Percentiles rank a stretch among this genome's conserved stretches.
phyloP scores from a whole-genome alignment of 2,113 vertebrate genomes.

The Gila orcuttii region DNA sequence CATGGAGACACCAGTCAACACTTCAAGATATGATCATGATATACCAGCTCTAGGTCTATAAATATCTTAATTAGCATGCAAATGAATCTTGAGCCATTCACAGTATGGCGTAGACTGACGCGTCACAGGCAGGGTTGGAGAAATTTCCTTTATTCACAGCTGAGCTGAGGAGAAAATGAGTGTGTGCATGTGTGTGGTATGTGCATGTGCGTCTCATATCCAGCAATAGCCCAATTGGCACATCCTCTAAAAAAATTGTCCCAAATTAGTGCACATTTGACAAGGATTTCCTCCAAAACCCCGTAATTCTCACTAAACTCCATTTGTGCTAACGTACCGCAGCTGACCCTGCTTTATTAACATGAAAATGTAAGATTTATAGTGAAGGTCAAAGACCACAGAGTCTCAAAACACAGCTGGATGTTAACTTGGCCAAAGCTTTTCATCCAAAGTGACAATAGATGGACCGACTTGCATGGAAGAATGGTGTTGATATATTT shows the following conservation, averaged over 20 bases:
- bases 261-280: constrained; percentile 4
- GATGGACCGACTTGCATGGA: background rate
- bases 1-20: background rate
- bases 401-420: constrained; percentile 17
- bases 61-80: constrained; percentile 37
- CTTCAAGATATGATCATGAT: background rate
- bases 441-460: constrained; percentile 24
- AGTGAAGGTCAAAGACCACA: constrained; percentile 33
- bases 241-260: background rate
- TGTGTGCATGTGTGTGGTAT: background rate
- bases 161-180: constrained; percentile 18
- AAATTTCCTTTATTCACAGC: constrained; percentile 19
- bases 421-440: constrained; percentile 19
- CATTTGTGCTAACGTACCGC: background rate
- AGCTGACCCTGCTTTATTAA: constrained; percentile 41
- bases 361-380: constrained; percentile 47
- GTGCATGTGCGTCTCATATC: background rate
- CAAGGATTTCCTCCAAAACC: constrained; percentile 10
- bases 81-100: constrained; percentile 21
- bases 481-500: background rate
- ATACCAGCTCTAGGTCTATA: constrained; percentile 12
- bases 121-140: constrained; percentile 33
- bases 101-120: constrained; percentile 22
- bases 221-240: background rate
- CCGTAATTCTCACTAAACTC: constrained; percentile 13